Evolutionary conservation across 2,888 invertebrate species (phyloP).

Genomic region (Agrochola litura): DNA sequence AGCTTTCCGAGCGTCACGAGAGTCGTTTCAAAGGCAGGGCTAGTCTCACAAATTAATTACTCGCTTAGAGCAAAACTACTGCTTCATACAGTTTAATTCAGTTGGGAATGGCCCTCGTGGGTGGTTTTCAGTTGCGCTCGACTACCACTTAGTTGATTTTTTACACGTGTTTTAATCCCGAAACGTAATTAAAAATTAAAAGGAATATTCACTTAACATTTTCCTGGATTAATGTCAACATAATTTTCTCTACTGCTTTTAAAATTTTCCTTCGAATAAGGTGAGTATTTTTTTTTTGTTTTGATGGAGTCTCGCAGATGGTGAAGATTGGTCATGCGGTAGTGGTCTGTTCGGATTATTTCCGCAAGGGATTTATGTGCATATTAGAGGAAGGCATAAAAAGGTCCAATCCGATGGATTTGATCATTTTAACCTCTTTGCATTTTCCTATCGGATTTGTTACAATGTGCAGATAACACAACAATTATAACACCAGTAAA

Average conservation of each 20-base stretch:
- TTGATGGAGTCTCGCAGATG: neutral
- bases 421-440: conserved; percentile 21
- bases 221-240: conserved; percentile 1
- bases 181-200: conserved; percentile 41
- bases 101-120: conserved; percentile 69
- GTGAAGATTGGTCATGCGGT: neutral
- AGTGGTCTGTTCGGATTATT: neutral
- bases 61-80: conserved; percentile 75
- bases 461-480: conserved; percentile 23
- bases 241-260: conserved; percentile 1
- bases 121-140: conserved; percentile 51
- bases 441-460: conserved; percentile 18
- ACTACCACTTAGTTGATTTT: conserved; percentile 65
- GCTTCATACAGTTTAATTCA: conserved; percentile 76
- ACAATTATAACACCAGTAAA: no score
- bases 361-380: conserved; percentile 1
- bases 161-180: conserved; percentile 51
- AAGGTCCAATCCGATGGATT: neutral
- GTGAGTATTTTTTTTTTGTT: neutral
- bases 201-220: conserved; percentile 17
- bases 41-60: conserved; percentile 82
- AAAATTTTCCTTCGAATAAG: neutral
- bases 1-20: conserved; percentile 63
- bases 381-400: neutral
- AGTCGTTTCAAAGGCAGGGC: conserved; percentile 75